Conservation (phyloP, 2,888 invertebrate genomes). For the Diadegma fenestrale region DNA sequence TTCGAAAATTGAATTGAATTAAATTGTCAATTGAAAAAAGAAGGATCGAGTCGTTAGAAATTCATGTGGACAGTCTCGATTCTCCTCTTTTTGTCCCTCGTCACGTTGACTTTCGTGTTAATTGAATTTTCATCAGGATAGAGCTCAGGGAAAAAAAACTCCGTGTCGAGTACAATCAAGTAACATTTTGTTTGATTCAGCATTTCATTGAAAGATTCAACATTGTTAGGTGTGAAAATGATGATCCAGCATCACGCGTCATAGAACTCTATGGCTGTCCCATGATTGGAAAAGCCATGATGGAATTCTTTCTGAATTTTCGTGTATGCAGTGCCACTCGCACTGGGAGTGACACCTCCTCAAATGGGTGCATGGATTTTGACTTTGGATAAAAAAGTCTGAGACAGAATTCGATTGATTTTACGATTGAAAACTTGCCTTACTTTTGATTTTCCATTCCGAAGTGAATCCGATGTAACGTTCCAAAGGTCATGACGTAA, state of each 20-base stretch:
- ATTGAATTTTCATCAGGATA: conserved; percentile 4
- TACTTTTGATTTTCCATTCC: too few relatives aligned
- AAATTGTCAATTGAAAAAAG: conserved; percentile 17
- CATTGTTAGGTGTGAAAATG: neutral
- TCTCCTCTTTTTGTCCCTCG: neutral
- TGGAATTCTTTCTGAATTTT: too few relatives aligned
- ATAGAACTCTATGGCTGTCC: neutral
- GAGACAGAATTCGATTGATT: too few relatives aligned
- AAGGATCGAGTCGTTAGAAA: conserved; percentile 14
- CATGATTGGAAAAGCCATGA: neutral
- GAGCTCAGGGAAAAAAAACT: neutral
- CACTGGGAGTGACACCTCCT: too few relatives aligned
- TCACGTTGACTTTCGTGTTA: conserved; percentile 21
- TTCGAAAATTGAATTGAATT: too few relatives aligned
- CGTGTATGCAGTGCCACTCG: too few relatives aligned
- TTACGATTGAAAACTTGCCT: too few relatives aligned
- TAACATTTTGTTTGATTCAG: conserved; percentile 25
- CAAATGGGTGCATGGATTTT: too few relatives aligned
- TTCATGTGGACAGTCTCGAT: conserved; percentile 6
- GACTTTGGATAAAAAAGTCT: too few relatives aligned
- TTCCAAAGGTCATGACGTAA: too few relatives aligned
- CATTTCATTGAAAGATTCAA: conserved; percentile 40
- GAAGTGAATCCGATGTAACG: too few relatives aligned
- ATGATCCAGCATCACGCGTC: conserved; percentile 23
- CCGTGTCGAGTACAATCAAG: conserved; percentile 8